Percentiles rank a stretch among this genome's conserved stretches.
Evolutionary conservation across 2,113 vertebrate genomes (phyloP).

Genomic region (Chroicocephalus ridibundus): DNA sequence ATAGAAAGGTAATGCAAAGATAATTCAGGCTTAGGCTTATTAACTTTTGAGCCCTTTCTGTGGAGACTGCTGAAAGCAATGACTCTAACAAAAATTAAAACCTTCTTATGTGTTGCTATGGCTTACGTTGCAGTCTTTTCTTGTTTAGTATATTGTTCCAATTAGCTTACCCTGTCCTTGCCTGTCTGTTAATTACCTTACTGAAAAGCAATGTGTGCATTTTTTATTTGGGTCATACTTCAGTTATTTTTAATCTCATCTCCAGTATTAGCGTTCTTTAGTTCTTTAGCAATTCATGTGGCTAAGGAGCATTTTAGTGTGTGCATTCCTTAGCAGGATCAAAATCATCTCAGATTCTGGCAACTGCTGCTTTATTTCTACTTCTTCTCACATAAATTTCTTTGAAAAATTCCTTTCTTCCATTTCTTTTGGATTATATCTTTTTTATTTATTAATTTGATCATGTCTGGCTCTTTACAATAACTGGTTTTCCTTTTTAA

Average conservation of each 20-base stretch:
- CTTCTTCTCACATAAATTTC: not conserved
- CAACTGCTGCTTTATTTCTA: not conserved
- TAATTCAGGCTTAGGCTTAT: not conserved
- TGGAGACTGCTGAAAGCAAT: not conserved
- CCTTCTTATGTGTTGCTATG: not conserved
- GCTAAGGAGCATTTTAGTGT: not conserved
- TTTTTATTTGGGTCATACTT: not conserved
- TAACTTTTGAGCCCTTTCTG: not conserved
- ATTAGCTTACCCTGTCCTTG: not conserved
- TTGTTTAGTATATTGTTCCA: not conserved
- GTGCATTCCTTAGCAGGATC: not conserved
- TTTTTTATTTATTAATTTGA: not conserved
- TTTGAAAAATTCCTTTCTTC: not conserved
- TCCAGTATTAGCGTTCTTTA: not conserved
- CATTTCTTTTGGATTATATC: not conserved
- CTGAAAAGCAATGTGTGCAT: not conserved
- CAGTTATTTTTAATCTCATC: not conserved
- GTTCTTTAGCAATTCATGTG: not conserved
- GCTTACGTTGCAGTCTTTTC: not conserved
- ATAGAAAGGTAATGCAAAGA: not conserved
- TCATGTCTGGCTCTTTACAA: not conserved
- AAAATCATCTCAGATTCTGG: not conserved
- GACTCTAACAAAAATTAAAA: not conserved
- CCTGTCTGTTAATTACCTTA: not conserved
- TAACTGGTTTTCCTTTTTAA: not conserved